A percentile compares a stretch with the other conserved stretches of the same genome.
These are phyloP conservation scores for Caenorhabditis uteleia DNA, from an alignment of 2,888 invertebrate species.

Conservation along the genomic window DNA sequence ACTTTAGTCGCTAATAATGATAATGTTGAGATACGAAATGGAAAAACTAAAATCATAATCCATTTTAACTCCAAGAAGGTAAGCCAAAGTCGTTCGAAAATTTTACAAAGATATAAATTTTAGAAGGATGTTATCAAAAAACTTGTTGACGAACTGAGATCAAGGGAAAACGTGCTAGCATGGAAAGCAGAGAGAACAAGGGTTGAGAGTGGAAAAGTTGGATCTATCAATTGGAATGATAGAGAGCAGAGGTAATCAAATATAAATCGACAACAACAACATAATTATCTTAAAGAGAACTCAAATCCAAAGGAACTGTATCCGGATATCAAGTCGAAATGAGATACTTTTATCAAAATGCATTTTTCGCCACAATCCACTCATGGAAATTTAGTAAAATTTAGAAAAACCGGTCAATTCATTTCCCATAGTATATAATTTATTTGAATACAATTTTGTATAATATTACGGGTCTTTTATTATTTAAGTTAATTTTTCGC, in stretches of 20 bases:
- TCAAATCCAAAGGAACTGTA: conserved; percentile 30
- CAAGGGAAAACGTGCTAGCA: conserved; percentile 23
- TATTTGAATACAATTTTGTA: too few species aligned
- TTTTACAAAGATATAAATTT: conserved; percentile 1
- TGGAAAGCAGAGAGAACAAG: conserved; percentile 44
- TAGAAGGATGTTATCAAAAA: conserved; percentile 16
- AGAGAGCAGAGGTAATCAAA: conserved; percentile 19
- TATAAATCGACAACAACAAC: neutral
- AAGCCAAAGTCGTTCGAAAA: neutral
- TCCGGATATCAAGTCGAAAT: conserved; percentile 25
- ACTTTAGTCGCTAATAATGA: conserved; percentile 42
- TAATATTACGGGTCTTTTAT: too few species aligned
- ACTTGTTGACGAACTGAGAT: conserved; percentile 34
- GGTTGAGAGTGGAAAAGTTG: conserved; percentile 27
- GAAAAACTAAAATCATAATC: conserved; percentile 47
- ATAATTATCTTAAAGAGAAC: conserved; percentile 20
- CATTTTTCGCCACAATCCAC: conserved; percentile 21
- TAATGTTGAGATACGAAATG: conserved; percentile 41
- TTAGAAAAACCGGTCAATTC: too few species aligned
- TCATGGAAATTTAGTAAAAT: conserved; percentile 32
- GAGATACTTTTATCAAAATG: conserved; percentile 9
- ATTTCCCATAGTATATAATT: too few species aligned
- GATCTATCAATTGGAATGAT: conserved; percentile 33
- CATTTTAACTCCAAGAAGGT: conserved; percentile 33
- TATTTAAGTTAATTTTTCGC: too few species aligned